These are phyloP conservation scores for Kuschelorhynchus macadamiae DNA, from an alignment of 2,888 invertebrate genomes.

Conservation along the genomic window DNA sequence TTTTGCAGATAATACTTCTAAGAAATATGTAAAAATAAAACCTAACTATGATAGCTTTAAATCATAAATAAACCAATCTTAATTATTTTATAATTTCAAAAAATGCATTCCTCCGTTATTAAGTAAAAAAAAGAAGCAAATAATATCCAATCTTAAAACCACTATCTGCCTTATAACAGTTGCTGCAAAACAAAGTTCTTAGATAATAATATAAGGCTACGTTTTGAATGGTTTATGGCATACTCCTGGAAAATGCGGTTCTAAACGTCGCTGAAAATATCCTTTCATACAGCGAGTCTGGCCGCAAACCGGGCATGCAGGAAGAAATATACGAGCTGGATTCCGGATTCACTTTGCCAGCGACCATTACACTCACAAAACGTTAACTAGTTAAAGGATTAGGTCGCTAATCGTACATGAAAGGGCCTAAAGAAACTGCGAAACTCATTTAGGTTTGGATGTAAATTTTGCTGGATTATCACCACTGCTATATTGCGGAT, in stretches of 20 bases:
- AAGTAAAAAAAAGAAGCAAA: no score
- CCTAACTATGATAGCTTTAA: no score
- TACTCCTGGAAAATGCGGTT: conserved; percentile 63
- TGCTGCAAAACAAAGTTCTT: conserved; percentile 29
- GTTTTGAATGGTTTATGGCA: conserved; percentile 63
- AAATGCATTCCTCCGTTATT: no score
- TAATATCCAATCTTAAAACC: not conserved
- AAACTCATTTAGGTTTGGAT: conserved; percentile 34
- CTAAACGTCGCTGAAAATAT: conserved; percentile 66
- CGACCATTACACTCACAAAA: conserved; percentile 52
- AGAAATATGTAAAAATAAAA: no score
- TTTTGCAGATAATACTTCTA: no score
- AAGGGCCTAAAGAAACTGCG: conserved; percentile 43
- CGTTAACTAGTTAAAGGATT: conserved; percentile 60
- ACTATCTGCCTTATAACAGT: conserved; percentile 22
- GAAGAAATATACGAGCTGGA: conserved; percentile 58
- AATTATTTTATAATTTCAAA: no score
- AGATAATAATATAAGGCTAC: conserved; percentile 38
- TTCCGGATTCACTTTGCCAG: conserved; percentile 58
- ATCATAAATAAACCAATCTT: no score
- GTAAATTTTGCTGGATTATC: conserved; percentile 25
- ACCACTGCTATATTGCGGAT: not conserved
- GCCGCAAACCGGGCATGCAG: conserved; percentile 62
- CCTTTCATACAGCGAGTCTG: conserved; percentile 65
- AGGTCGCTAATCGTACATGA: conserved; percentile 56